phyloP scores from a whole-genome alignment of 2,797 vertebrate species.

The Hapalemur alaotrensis region DNA sequence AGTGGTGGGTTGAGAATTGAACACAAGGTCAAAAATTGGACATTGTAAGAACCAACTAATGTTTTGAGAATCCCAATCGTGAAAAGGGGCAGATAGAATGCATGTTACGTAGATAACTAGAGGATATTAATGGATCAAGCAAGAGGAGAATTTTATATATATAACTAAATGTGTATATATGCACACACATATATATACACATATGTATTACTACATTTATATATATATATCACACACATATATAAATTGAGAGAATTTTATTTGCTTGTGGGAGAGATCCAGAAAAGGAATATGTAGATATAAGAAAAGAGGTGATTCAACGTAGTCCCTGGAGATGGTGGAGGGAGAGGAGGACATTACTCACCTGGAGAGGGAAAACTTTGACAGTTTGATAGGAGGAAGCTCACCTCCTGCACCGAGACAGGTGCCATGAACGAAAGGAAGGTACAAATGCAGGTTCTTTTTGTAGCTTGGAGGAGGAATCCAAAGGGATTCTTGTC shows the following conservation, averaged over 20 bases:
- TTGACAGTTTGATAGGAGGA: neutral
- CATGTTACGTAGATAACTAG: neutral
- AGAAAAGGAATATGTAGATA: neutral
- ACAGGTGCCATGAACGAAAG: neutral
- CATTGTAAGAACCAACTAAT: neutral
- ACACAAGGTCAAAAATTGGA: neutral
- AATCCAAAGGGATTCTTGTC: neutral
- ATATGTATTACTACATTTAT: neutral
- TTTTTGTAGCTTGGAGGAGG: neutral
- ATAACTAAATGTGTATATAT: accelerated
- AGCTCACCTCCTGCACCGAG: neutral
- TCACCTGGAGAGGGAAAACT: neutral
- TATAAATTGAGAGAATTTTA: neutral
- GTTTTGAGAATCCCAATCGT: neutral
- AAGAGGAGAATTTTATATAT: no score
- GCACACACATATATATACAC: neutral
- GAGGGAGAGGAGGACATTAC: neutral
- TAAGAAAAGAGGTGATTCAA: neutral
- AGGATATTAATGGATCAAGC: neutral
- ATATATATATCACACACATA: neutral
- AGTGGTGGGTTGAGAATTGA: neutral
- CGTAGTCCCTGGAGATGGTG: neutral
- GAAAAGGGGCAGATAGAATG: neutral
- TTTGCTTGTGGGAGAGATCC: neutral
- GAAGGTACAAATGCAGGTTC: neutral